These are phyloP conservation scores for Macroteleia sp. DNA, from an alignment of 2,888 invertebrate species.

Conservation along the genomic window DNA sequence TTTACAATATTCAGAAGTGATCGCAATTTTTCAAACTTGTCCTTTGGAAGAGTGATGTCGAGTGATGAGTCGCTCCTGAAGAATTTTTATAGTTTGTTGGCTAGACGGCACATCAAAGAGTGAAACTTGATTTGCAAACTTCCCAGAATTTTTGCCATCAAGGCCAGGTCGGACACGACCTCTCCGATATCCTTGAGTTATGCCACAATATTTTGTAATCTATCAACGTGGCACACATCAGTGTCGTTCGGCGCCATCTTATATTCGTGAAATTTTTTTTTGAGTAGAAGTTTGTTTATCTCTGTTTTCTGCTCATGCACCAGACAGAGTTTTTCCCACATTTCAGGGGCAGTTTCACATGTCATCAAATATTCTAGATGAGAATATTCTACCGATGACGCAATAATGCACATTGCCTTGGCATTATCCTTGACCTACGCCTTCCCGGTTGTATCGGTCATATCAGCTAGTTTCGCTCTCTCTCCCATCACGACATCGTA, in stretches of 20 bases:
- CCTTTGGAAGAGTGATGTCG: background rate
- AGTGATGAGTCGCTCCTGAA: slow-evolving; percentile 40
- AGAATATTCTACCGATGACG: background rate
- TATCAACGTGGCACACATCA: slow-evolving; percentile 56
- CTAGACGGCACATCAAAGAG: slow-evolving; percentile 40
- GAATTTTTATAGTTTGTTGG: slow-evolving; percentile 45
- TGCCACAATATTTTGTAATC: slow-evolving; percentile 60
- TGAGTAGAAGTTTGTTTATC: slow-evolving; percentile 35
- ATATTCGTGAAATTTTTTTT: slow-evolving; percentile 55
- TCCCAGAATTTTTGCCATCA: slow-evolving; percentile 69
- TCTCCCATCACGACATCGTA: background rate
- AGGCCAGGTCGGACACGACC: slow-evolving; percentile 40
- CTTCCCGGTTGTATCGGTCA: background rate
- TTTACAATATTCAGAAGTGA: background rate
- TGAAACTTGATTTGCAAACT: slow-evolving; percentile 67
- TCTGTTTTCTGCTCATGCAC: slow-evolving; percentile 38
- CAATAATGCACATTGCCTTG: background rate
- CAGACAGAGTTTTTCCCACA: slow-evolving; percentile 31
- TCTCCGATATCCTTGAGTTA: slow-evolving; percentile 67
- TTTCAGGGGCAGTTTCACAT: slow-evolving; percentile 24
- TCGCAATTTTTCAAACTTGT: background rate
- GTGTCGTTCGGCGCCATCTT: slow-evolving; percentile 52
- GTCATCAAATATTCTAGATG: slow-evolving; percentile 21
- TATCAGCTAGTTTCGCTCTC: too few relatives aligned
- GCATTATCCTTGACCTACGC: slow-evolving; percentile 15